Base-by-base conservation (phyloP, 1,140 invertebrate genomes). In the Bombus huntii region DNA sequence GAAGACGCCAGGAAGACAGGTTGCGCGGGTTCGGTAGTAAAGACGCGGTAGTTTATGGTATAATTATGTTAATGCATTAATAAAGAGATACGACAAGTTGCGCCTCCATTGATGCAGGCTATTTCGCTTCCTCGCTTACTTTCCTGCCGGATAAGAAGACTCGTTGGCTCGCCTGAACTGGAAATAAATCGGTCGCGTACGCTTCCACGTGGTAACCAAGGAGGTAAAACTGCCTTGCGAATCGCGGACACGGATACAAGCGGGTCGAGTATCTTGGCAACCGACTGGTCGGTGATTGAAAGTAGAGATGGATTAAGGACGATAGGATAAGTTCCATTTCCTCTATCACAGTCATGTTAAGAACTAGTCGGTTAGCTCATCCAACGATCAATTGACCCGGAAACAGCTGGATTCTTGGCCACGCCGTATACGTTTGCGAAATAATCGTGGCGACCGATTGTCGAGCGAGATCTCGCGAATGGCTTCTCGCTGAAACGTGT, bases 61-160 rank as follows among this genome's bases (percentile, higher is more conserved):
- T 93, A 93, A 92, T 92, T 92, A 93, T 92, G 92, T 89, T 92
- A 93, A 93, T 92, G 92, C 81, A 81, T 92, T 92, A 92, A 92
- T 93, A 92, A 92, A 90, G 85, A 87, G 75, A 74, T 86, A 68
- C 62, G 59, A 73, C 66, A 72, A 86, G 83, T 81, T 76, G 18
- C 68, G 73, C 34, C 68, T 65, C 53, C 66, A 65, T 34, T 59
- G 75, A 83, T 68, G 66, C 22, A 13, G 66, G 39, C 34, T 59
- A 47, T 86, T 86, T 70, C 77, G 62, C 65, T 47, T 53, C 9
- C 68, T 34, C 66, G 77, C 68, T 77, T 57, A 68, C 44, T 73
- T 81, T 76, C 59, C 31, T 71, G 22, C 8, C 22, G 70, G 34
- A 47, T 77, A 81, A 65, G 22, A 57, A 44, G 37, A 62, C 68